These are phyloP conservation scores for Monopis laevigella DNA, from an alignment of 2,888 invertebrate genomes.

Conservation along the genomic window DNA sequence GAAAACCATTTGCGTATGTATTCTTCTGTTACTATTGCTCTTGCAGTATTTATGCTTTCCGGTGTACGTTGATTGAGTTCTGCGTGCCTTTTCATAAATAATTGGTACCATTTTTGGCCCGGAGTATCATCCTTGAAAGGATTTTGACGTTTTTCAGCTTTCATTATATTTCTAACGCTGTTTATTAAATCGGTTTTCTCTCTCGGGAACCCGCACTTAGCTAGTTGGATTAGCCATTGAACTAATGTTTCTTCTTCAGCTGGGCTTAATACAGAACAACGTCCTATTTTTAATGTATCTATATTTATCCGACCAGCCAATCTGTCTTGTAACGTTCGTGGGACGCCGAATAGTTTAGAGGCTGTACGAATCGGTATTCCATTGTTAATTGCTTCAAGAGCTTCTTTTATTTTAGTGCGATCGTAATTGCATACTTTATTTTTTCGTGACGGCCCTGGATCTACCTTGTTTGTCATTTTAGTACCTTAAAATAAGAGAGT, in stretches of 20 bases:
- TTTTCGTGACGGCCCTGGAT: too few species aligned
- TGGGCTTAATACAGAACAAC: neutral
- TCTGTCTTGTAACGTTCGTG: neutral
- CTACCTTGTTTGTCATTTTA: too few species aligned
- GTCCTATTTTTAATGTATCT: neutral
- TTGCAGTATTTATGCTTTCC: slow-evolving; percentile 12
- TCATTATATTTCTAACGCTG: neutral
- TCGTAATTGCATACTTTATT: too few species aligned
- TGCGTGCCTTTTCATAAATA: slow-evolving; percentile 18
- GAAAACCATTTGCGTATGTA: neutral
- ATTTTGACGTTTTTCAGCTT: neutral
- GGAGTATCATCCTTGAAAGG: slow-evolving; percentile 20
- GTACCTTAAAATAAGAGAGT: too few species aligned
- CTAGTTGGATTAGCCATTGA: neutral
- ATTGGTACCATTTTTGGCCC: slow-evolving; percentile 20
- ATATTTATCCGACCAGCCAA: neutral
- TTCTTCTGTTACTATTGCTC: neutral
- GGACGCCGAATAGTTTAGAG: neutral
- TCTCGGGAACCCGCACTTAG: neutral
- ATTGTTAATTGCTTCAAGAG: neutral
- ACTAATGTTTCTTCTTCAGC: neutral
- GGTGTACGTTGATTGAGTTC: slow-evolving; percentile 16
- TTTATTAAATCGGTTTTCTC: neutral
- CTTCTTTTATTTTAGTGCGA: too few species aligned
- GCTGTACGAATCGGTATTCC: neutral